Percentiles rank a stretch among this genome's conserved stretches.
phyloP scores from a whole-genome alignment of 1,140 invertebrate genomes.

The Rhizoglyphus robini region DNA sequence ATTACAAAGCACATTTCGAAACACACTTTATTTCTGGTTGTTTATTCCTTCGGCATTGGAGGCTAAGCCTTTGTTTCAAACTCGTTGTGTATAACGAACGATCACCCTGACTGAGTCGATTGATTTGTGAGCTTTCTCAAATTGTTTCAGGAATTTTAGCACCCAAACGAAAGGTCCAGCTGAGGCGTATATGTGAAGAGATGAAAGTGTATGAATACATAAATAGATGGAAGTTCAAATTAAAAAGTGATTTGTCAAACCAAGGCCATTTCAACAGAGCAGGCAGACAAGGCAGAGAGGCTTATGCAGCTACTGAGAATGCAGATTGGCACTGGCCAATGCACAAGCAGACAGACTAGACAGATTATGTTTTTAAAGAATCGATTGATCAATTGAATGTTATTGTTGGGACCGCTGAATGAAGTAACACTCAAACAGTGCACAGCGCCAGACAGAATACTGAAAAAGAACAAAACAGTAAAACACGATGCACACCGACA shows the following conservation, averaged over 20 bases:
- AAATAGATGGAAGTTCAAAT: not conserved
- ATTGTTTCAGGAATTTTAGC: constrained; percentile 68
- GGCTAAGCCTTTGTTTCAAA: constrained; percentile 64
- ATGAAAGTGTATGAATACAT: not conserved
- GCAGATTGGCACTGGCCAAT: not conserved
- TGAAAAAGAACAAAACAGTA: too few relatives aligned
- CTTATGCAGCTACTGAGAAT: not conserved
- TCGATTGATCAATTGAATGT: constrained; percentile 11
- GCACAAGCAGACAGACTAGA: not conserved
- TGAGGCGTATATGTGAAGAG: constrained; percentile 58
- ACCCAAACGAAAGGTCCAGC: constrained; percentile 60
- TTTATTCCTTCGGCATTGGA: constrained; percentile 75
- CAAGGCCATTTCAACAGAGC: not conserved
- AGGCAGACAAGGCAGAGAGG: too few relatives aligned
- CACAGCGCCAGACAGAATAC: too few relatives aligned
- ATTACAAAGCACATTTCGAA: constrained; percentile 58
- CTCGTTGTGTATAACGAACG: constrained; percentile 28
- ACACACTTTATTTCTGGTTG: constrained; percentile 63
- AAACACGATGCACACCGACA: too few relatives aligned
- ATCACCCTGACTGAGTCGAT: constrained; percentile 36
- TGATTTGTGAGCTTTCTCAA: constrained; percentile 55
- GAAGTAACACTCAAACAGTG: not conserved
- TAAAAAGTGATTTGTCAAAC: not conserved
- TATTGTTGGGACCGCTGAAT: not conserved
- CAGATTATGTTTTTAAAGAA: not conserved